A percentile compares a stretch with the other conserved stretches of the same genome.
Evolutionary conservation across 2,797 vertebrate species (phyloP).

Genomic region (Selene dorsalis): DNA sequence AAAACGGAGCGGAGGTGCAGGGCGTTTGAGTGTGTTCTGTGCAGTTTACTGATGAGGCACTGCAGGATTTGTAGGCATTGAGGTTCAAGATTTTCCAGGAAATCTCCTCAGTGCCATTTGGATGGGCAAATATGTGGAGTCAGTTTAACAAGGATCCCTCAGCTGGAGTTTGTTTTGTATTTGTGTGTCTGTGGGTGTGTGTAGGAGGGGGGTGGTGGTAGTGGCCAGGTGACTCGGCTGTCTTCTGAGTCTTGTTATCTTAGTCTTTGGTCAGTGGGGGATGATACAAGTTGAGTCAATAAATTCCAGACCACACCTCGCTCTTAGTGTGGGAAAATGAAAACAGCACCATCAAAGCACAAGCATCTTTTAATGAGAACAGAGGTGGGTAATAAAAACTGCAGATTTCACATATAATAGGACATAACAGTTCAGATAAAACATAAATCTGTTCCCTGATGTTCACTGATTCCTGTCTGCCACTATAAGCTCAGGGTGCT

Average conservation of each 20-base stretch:
- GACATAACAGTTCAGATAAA: slow-evolving; percentile 31
- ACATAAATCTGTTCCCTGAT: slow-evolving; percentile 19
- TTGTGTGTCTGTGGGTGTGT: neutral
- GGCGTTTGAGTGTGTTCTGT: neutral
- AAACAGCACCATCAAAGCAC: slow-evolving; percentile 7
- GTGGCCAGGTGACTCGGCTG: slow-evolving; percentile 12
- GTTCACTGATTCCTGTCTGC: slow-evolving; percentile 29
- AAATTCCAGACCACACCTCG: slow-evolving; percentile 4
- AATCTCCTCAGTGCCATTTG: neutral
- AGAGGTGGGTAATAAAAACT: slow-evolving; percentile 24
- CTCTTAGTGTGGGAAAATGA: neutral
- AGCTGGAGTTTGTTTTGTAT: slow-evolving; percentile 7
- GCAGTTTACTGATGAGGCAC: slow-evolving; percentile 27
- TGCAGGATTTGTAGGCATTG: slow-evolving; percentile 22
- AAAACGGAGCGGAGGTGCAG: neutral
- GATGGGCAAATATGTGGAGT: neutral
- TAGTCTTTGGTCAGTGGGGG: slow-evolving; percentile 19
- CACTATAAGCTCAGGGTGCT: neutral
- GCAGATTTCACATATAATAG: slow-evolving; percentile 14
- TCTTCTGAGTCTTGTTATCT: slow-evolving; percentile 30
- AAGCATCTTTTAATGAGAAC: slow-evolving; percentile 37
- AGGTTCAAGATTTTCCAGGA: neutral
- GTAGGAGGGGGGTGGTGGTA: neutral
- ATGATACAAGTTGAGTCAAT: slow-evolving; percentile 6
- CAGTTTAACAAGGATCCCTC: slow-evolving; percentile 7